Evolutionary conservation across 2,797 vertebrate genomes (phyloP).

Genomic region (Centropyge bicolor): DNA sequence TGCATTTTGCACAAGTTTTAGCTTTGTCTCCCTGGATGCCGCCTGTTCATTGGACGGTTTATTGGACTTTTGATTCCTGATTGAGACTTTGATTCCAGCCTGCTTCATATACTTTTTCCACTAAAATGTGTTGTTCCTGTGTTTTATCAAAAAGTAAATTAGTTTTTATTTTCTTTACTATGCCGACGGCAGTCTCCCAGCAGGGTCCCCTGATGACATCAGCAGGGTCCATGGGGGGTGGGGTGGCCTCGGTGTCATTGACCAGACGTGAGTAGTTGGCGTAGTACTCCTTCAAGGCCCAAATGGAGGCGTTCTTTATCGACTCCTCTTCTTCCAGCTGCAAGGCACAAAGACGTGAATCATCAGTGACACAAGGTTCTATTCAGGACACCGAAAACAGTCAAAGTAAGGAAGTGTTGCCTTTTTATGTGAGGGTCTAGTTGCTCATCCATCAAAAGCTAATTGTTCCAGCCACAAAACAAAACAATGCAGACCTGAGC

Average conservation of each 20-base stretch:
- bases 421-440: background rate
- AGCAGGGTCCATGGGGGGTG: slow-evolving; percentile 88
- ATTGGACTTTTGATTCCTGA: too few species aligned
- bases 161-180: slow-evolving; percentile 83
- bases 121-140: background rate
- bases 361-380: background rate
- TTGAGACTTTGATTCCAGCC: too few species aligned
- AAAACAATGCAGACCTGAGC: background rate
- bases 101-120: too few species aligned
- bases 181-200: slow-evolving; percentile 97
- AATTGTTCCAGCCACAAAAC: background rate
- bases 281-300: slow-evolving; percentile 89
- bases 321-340: slow-evolving; percentile 90
- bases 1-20: too few species aligned
- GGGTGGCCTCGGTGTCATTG: slow-evolving; percentile 81
- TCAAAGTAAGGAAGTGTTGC: background rate
- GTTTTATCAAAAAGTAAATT: background rate
- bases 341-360: slow-evolving; percentile 12
- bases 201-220: slow-evolving; percentile 96
- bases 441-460: background rate
- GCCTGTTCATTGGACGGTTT: too few species aligned
- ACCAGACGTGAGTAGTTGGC: slow-evolving; percentile 82
- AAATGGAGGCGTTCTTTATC: slow-evolving; percentile 91
- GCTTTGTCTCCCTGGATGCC: too few species aligned
- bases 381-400: background rate